Evolutionary conservation across 2,888 invertebrate species (phyloP).

Genomic region (Pegoplata infirma): DNA sequence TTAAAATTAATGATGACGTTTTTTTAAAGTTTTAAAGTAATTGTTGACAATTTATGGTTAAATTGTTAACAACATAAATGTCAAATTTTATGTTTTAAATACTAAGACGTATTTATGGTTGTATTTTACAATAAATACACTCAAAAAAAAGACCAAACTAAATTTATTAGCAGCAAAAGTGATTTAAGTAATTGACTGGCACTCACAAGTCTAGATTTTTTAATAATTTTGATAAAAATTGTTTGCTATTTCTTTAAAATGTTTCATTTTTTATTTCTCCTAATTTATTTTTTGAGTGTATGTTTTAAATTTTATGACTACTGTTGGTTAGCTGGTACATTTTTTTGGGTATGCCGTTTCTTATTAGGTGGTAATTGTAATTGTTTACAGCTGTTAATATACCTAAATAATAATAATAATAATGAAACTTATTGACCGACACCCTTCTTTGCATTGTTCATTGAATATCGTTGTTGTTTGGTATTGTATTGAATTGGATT

Average conservation of each 20-base stretch:
- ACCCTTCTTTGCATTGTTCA: not conserved
- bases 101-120: not conserved
- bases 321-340: not conserved
- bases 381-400: not conserved
- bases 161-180: too few relatives aligned
- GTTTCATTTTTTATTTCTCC: too few relatives aligned
- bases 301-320: not conserved
- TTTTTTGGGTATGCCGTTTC: not conserved
- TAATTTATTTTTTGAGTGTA: not conserved
- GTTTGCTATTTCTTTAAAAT: not conserved
- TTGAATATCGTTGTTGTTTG: too few relatives aligned
- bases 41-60: constrained; percentile 37
- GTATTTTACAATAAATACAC: not conserved
- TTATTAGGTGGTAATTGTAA: not conserved
- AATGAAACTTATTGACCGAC: not conserved
- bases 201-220: too few relatives aligned
- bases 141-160: too few relatives aligned
- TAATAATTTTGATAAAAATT: too few relatives aligned
- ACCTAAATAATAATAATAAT: too few relatives aligned
- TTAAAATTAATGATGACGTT: constrained; percentile 19
- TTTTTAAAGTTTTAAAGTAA: too few relatives aligned
- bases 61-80: constrained; percentile 19
- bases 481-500: not conserved
- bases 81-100: not conserved
- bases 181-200: too few relatives aligned